Conservation (phyloP, 2,113 vertebrate species). For the Shinisaurus crocodilurus region DNA sequence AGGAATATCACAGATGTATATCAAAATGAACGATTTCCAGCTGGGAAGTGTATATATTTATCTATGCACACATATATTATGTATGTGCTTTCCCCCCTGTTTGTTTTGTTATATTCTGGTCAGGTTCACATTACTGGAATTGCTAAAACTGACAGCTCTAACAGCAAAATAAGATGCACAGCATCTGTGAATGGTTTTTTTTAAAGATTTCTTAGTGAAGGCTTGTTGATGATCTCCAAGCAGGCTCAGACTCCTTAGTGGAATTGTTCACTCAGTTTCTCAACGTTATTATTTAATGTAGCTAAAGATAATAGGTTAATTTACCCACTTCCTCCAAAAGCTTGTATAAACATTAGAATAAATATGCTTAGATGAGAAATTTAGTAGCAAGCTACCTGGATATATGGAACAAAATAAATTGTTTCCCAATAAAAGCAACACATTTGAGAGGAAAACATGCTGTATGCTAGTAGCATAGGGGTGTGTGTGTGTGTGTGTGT, state of each 20-base stretch:
- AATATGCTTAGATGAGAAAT: slow-evolving; percentile 55
- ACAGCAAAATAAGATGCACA: slow-evolving; percentile 36
- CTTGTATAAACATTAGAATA: slow-evolving; percentile 49
- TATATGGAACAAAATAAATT: slow-evolving; percentile 56
- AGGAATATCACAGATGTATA: slow-evolving; percentile 45
- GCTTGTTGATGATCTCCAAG: slow-evolving; percentile 27
- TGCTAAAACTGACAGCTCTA: slow-evolving; percentile 25
- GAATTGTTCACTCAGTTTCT: slow-evolving; percentile 31
- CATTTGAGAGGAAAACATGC: slow-evolving; percentile 15
- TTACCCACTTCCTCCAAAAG: slow-evolving; percentile 33
- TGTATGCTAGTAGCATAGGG: slow-evolving; percentile 11
- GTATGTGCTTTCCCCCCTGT: slow-evolving; percentile 13
- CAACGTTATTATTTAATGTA: slow-evolving; percentile 59
- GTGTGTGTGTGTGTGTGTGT: not conserved
- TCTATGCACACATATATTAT: slow-evolving; percentile 56
- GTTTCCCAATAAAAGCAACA: slow-evolving; percentile 48
- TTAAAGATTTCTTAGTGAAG: slow-evolving; percentile 34
- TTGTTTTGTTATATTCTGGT: slow-evolving; percentile 63
- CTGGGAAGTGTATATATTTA: slow-evolving; percentile 31
- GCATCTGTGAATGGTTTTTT: slow-evolving; percentile 4
- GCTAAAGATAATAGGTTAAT: slow-evolving; percentile 51
- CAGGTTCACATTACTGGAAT: slow-evolving; percentile 45
- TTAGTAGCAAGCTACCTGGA: slow-evolving; percentile 6
- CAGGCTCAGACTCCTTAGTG: slow-evolving; percentile 27
- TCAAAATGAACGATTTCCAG: slow-evolving; percentile 48